Evolutionary conservation across 2,888 invertebrate genomes (phyloP).

Genomic region (Platynereis dumerilii): DNA sequence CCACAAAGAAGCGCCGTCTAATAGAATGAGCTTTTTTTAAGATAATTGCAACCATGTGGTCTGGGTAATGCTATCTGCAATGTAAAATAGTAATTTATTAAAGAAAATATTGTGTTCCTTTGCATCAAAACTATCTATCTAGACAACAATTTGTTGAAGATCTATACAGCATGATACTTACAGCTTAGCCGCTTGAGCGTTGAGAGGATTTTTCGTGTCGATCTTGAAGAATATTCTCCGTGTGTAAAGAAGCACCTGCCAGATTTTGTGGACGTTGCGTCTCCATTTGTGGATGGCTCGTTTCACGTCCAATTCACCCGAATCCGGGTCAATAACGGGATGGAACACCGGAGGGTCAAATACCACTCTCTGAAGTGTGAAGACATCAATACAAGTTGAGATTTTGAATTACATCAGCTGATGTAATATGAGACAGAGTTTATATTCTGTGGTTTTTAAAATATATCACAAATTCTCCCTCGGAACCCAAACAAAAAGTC

Average conservation of each 20-base stretch:
- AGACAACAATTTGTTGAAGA: no score
- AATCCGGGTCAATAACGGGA: constrained; percentile 81
- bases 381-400: no score
- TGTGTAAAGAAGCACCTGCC: constrained; percentile 87
- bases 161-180: no score
- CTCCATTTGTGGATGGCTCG: constrained; percentile 88
- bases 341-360: constrained; percentile 87
- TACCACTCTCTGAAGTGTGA: constrained; percentile 73
- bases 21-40: no score
- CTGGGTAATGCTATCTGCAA: no score
- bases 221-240: constrained; percentile 83
- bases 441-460: constrained; percentile 9
- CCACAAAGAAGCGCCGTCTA: no score
- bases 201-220: constrained; percentile 75
- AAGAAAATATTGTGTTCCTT: no score
- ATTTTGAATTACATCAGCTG: constrained; percentile 1
- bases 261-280: constrained; percentile 80
- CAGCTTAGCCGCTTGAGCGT: constrained; percentile 74
- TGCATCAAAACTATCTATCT: no score
- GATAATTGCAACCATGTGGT: no score
- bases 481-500: no score
- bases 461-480: neutral
- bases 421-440: neutral
- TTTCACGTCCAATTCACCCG: constrained; percentile 78
- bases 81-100: no score